Percentiles rank a stretch among this genome's conserved stretches.
These are phyloP conservation scores for Polypedilum vanderplanki DNA, from an alignment of 1,140 invertebrate species.

Conservation along the genomic window DNA sequence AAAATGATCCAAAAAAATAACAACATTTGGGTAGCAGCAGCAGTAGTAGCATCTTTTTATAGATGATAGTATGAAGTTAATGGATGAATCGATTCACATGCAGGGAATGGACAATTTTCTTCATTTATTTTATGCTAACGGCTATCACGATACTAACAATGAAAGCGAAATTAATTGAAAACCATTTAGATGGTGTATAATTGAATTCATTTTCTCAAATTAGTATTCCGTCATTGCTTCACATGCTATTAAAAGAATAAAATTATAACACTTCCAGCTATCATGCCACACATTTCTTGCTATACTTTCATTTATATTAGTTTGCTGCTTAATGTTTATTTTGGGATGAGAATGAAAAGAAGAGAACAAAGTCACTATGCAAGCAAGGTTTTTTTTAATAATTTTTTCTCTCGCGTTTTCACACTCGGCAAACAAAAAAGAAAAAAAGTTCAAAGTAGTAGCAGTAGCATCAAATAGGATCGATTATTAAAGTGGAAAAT, in stretches of 20 bases:
- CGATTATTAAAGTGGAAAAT: constrained; percentile 13
- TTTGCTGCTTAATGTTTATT: no score
- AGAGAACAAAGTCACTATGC: neutral
- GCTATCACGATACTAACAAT: constrained; percentile 3
- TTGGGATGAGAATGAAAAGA: neutral
- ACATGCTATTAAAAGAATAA: constrained; percentile 23
- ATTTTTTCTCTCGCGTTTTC: neutral
- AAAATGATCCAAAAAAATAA: no score
- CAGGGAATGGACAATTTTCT: constrained; percentile 2
- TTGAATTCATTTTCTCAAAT: constrained; percentile 23
- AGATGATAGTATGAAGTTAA: no score
- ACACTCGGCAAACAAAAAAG: neutral
- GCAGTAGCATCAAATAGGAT: neutral
- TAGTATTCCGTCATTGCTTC: constrained; percentile 23
- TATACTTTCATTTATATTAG: no score
- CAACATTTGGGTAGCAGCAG: no score
- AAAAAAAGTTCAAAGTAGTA: neutral
- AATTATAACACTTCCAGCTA: constrained; percentile 5
- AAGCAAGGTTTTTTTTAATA: neutral
- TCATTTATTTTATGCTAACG: neutral
- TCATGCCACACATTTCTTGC: no score
- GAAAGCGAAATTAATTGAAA: constrained; percentile 25
- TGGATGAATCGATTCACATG: no score
- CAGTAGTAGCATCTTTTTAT: no score
- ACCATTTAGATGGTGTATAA: constrained; percentile 2